Conservation (phyloP, 1,140 invertebrate genomes). For the Centruroides vittatus region DNA sequence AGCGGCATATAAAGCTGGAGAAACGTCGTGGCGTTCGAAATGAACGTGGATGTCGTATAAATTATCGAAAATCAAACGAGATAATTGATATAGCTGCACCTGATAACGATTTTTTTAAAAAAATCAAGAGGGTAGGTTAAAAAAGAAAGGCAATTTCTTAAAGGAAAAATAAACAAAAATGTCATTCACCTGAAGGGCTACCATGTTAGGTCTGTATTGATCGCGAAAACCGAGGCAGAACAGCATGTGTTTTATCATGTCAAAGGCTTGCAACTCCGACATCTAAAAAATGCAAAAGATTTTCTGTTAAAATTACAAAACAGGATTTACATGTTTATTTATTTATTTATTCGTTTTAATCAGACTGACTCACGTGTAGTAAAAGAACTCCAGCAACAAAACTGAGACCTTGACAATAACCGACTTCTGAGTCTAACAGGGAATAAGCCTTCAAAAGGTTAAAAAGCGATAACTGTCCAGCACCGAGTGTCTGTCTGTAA, state of each 20-base stretch:
- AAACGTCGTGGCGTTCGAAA: conserved; percentile 76
- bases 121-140: not conserved
- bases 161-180: not conserved
- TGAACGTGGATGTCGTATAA: conserved; percentile 72
- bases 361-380: conserved; percentile 57
- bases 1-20: conserved; percentile 83
- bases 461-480: conserved; percentile 82
- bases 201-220: conserved; percentile 87
- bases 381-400: conserved; percentile 89
- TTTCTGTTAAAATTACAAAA: too few species aligned
- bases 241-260: conserved; percentile 78
- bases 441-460: conserved; percentile 94
- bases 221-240: conserved; percentile 67
- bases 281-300: too few species aligned
- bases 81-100: conserved; percentile 73
- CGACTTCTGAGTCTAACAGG: conserved; percentile 82
- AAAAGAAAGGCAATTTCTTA: too few species aligned
- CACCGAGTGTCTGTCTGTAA: conserved; percentile 69
- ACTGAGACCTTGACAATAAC: conserved; percentile 89
- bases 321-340: too few species aligned
- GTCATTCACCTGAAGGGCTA: conserved; percentile 56
- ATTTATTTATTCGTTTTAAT: too few species aligned
- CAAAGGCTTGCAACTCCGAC: conserved; percentile 44
- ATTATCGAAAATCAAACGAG: conserved; percentile 72
- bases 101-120: conserved; percentile 24